Percentiles rank a stretch among this genome's conserved stretches.
phyloP scores from a whole-genome alignment of 2,888 invertebrate species.

The Patella caerulea region DNA sequence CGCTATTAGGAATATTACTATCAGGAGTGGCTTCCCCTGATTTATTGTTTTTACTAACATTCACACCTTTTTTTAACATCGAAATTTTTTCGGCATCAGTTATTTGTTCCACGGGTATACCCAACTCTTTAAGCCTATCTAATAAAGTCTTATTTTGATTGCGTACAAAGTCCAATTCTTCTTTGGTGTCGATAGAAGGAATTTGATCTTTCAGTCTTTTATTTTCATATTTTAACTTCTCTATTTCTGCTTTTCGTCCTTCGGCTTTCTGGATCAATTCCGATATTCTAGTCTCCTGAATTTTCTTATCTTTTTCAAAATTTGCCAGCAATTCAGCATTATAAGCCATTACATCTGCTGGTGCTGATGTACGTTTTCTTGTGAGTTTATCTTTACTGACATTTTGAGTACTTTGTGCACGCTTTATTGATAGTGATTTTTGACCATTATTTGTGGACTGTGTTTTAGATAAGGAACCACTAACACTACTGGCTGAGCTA shows the following conservation, averaged over 20 bases:
- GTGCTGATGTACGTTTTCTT: conserved; percentile 63
- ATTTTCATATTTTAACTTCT: conserved; percentile 72
- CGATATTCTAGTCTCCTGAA: conserved; percentile 70
- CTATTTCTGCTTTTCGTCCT: conserved; percentile 72
- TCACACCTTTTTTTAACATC: conserved; percentile 56
- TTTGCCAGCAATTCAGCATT: conserved; percentile 70
- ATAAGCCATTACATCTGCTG: conserved; percentile 69
- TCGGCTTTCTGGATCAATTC: conserved; percentile 72
- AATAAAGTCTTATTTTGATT: conserved; percentile 69
- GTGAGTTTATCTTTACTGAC: conserved; percentile 62
- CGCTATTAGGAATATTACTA: conserved; percentile 44
- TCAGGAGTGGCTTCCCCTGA: conserved; percentile 35
- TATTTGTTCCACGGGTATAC: conserved; percentile 69
- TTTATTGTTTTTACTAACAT: conserved; percentile 20
- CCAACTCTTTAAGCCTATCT: conserved; percentile 70
- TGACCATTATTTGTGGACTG: conserved; percentile 31
- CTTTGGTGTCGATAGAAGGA: conserved; percentile 52
- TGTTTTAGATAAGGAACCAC: conserved; percentile 24
- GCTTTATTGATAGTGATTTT: conserved; percentile 58
- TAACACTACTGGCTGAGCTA: conserved; percentile 20
- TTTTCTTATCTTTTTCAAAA: conserved; percentile 71
- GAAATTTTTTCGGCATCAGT: conserved; percentile 72
- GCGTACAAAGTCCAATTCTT: conserved; percentile 66
- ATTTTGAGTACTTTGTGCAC: conserved; percentile 70
- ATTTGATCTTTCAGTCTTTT: conserved; percentile 68